A percentile compares a stretch with the other conserved stretches of the same genome.
phyloP scores from a whole-genome alignment of 1,140 invertebrate genomes.

The Mizuhopecten yessoensis region DNA sequence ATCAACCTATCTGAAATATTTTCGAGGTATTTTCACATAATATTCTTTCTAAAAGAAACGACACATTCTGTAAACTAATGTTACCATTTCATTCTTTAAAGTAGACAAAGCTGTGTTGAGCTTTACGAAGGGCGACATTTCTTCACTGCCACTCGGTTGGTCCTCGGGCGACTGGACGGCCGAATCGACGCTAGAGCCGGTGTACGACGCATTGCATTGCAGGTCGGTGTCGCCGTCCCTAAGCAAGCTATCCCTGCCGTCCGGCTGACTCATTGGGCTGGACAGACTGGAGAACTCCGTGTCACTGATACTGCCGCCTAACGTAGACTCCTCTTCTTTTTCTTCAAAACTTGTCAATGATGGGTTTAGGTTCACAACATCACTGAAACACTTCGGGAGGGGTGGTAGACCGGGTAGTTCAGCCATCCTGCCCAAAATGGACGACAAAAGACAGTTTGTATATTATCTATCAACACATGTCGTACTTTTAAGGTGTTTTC shows the following conservation, averaged over 20 bases:
- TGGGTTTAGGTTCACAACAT: background rate
- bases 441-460: background rate
- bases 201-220: background rate
- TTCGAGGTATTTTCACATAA: no score
- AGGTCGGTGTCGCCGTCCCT: background rate
- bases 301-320: background rate
- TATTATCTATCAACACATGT: background rate
- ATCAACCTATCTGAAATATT: no score
- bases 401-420: slow-evolving; percentile 57
- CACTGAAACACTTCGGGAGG: slow-evolving; percentile 60
- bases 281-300: background rate
- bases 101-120: slow-evolving; percentile 55
- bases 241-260: background rate
- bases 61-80: no score
- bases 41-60: no score
- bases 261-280: slow-evolving; percentile 3
- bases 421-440: slow-evolving; percentile 44
- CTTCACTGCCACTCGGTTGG: slow-evolving; percentile 8
- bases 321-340: slow-evolving; percentile 42
- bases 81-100: slow-evolving; percentile 63
- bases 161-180: background rate
- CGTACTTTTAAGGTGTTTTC: background rate
- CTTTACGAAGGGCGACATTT: slow-evolving; percentile 54
- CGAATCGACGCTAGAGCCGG: background rate
- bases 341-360: slow-evolving; percentile 33